A percentile compares a stretch with the other conserved stretches of the same genome.
phyloP scores from a whole-genome alignment of 2,888 invertebrate genomes.

The Sinhomidia bicolor region DNA sequence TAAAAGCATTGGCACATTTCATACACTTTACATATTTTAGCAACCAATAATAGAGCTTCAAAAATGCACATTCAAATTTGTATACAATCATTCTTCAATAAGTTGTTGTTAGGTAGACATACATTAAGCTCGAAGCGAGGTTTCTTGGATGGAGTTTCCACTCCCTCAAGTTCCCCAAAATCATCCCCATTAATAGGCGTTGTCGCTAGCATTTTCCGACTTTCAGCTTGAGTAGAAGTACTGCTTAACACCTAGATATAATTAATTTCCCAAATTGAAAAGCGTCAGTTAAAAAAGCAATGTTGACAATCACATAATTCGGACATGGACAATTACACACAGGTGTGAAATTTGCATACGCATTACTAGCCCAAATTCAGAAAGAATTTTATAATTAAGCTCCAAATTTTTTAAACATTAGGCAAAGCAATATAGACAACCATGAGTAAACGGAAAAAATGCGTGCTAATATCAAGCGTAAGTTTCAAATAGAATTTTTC shows the following conservation, averaged over 20 bases:
- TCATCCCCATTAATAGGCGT: conserved; percentile 64
- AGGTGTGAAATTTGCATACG: no score
- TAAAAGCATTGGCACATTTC: no score
- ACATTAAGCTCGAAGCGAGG: conserved; percentile 80
- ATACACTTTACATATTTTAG: no score
- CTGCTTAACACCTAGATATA: conserved; percentile 68
- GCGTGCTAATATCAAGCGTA: no score
- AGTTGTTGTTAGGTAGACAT: conserved; percentile 42
- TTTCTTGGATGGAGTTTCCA: conserved; percentile 77
- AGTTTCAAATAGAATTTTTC: no score
- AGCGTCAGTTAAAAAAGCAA: conserved; percentile 45
- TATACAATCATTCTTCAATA: conserved; percentile 11
- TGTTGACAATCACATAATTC: conserved; percentile 11
- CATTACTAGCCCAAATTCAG: no score
- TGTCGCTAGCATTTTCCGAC: conserved; percentile 56
- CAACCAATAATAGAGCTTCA: neutral
- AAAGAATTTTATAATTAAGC: no score
- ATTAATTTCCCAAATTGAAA: conserved; percentile 58
- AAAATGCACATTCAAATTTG: neutral
- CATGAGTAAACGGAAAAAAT: no score
- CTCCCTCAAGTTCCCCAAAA: conserved; percentile 57
- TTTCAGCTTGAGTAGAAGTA: conserved; percentile 63
- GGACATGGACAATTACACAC: neutral
- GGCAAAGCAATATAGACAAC: no score
- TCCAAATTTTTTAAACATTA: no score